These are phyloP conservation scores for Silvanus unidentatus DNA, from an alignment of 2,888 invertebrate genomes.

Conservation along the genomic window DNA sequence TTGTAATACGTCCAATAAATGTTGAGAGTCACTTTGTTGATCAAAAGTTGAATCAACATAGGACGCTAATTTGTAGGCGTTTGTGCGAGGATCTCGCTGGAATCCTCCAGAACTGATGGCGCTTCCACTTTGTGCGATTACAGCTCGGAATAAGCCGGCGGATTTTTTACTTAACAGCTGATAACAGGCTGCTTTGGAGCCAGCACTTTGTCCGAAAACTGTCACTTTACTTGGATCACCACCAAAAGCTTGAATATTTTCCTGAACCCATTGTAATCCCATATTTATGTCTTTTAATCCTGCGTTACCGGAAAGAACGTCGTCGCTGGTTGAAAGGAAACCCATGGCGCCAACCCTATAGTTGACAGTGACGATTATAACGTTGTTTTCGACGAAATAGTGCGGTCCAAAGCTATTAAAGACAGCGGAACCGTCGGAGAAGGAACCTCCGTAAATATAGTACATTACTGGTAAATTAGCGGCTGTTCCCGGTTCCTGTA, in stretches of 20 bases:
- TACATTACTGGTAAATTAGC: conserved; percentile 39
- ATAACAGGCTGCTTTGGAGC: conserved; percentile 16
- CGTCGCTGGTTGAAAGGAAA: conserved; percentile 27
- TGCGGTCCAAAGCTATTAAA: conserved; percentile 33
- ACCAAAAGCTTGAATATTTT: too few relatives aligned
- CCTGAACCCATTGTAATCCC: conserved; percentile 25
- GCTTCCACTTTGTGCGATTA: conserved; percentile 26
- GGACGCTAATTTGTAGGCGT: conserved; percentile 22
- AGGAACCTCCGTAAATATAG: conserved; percentile 43
- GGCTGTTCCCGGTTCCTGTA: conserved; percentile 10
- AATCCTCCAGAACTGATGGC: conserved; percentile 23
- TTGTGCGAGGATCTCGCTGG: conserved; percentile 22
- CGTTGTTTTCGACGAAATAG: conserved; percentile 34
- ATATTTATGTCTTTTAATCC: conserved; percentile 29
- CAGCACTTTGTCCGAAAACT: conserved; percentile 28
- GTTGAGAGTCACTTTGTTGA: conserved; percentile 9
- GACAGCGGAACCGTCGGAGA: conserved; percentile 33
- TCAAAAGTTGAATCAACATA: conserved; percentile 15
- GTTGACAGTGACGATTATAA: conserved; percentile 27
- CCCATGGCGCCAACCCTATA: conserved; percentile 30
- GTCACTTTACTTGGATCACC: conserved; percentile 27
- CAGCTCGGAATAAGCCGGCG: too few relatives aligned
- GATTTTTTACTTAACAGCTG: too few relatives aligned
- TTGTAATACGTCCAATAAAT: background rate
- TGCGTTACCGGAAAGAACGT: conserved; percentile 25